These are phyloP conservation scores for Galemys pyrenaicus DNA, from an alignment of 2,113 vertebrate species.

Conservation along the genomic window DNA sequence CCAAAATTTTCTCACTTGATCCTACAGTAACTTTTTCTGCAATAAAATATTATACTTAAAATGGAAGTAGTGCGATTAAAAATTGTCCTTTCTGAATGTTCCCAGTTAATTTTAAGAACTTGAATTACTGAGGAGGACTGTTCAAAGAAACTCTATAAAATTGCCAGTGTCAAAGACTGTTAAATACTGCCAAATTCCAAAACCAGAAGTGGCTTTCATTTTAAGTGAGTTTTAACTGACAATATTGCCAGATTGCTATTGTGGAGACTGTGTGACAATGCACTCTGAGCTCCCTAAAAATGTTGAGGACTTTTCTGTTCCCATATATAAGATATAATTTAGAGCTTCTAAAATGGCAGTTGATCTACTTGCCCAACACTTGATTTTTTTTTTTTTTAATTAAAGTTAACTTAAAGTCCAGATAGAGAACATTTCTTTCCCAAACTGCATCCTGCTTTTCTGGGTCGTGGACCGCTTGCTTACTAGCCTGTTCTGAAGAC, in stretches of 20 bases:
- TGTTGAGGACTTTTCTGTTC: background rate
- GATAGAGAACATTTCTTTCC: background rate
- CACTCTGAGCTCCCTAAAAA: background rate
- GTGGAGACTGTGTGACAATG: background rate
- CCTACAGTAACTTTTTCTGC: constrained; percentile 28
- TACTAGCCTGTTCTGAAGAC: background rate
- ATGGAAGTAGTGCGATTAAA: background rate
- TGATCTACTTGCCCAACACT: background rate
- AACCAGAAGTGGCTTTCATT: constrained; percentile 44
- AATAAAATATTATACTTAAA: constrained; percentile 45
- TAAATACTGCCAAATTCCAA: background rate
- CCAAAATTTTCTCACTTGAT: constrained; percentile 29
- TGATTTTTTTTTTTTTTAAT: background rate
- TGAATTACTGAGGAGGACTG: background rate
- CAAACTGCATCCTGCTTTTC: background rate
- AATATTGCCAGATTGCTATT: background rate
- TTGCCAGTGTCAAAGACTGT: background rate
- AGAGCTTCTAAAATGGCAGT: background rate
- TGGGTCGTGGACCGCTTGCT: background rate
- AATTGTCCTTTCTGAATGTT: background rate
- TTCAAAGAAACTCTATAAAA: background rate
- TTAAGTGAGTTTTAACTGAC: background rate
- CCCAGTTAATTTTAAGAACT: constrained; percentile 5
- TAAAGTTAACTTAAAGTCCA: background rate
- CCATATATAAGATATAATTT: background rate